Evolutionary conservation across 1,140 invertebrate genomes (phyloP), one percentile per base, ranked within the genome.

Genomic region (Neoseiulus cucumeris): DNA sequence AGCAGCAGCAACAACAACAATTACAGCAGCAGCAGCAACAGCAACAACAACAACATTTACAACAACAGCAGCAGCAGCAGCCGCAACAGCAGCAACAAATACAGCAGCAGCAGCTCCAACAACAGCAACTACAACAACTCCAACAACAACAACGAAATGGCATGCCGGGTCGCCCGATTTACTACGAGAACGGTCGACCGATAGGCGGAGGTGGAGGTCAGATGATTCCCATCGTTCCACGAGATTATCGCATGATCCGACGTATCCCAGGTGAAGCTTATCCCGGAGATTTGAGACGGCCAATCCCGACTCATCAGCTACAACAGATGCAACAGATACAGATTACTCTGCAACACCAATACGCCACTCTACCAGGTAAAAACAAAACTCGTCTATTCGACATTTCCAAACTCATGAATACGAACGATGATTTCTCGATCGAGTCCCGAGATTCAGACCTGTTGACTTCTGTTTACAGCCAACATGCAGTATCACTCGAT

Each of bases 261-360:
- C 51, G 51, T 25, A 59, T 59, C 51, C 51, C 51, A 25, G 51
- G 51, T 9, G 51, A 59, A 59, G 51, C 51, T 59, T 59, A 59
- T 33, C 51, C 51, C 14, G 51, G 51, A 9, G 51, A 59, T 33
- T 25, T 59, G 22, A 25, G 51, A 29, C 17, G 51, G 14, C 51
- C 51, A 5, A 17, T 59, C 5, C 33, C 51, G 33, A 25, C 51
- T 2, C 51, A 59, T 20, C 51, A 59, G 22, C 33, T 59, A 9
- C 51, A 59, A 25, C 51, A 59, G 51, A 59, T 59, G 51, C 51
- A 59, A 9, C 25, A 25, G 6, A 39, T 39, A 39, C 12, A 25
- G 25, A 25, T 59, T 2, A 25, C 25, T 29, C 22, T 29, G 33
- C 51, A 59, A 25, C 25, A 25, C 14, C 51, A 59, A 59, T 59